These are phyloP conservation scores for Eristalis intricaria DNA, from an alignment of 2,888 invertebrate species.

Conservation along the genomic window DNA sequence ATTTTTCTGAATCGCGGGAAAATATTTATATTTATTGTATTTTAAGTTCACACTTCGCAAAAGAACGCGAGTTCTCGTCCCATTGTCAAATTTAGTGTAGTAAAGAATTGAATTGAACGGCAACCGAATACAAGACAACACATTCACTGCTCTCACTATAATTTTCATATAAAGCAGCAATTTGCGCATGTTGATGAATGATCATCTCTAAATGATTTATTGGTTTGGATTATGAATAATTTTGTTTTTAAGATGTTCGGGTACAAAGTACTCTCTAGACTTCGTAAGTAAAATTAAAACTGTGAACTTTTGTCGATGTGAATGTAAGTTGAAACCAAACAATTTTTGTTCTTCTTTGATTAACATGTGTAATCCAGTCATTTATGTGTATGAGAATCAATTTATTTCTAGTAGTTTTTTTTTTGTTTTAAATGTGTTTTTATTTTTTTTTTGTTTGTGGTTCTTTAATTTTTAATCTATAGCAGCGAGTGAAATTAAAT, in stretches of 20 bases:
- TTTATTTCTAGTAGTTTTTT: slow-evolving; percentile 24
- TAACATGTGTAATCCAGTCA: slow-evolving; percentile 65
- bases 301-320: slow-evolving; percentile 37
- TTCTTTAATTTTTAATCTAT: slow-evolving; percentile 21
- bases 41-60: not conserved
- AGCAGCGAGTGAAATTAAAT: slow-evolving; percentile 20
- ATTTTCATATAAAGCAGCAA: not conserved
- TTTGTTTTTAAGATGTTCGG: slow-evolving; percentile 32
- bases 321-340: slow-evolving; percentile 27
- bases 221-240: slow-evolving; percentile 9
- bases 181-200: not conserved
- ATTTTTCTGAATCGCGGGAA: not conserved
- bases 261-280: slow-evolving; percentile 58
- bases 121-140: not conserved
- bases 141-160: not conserved
- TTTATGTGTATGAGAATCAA: slow-evolving; percentile 49
- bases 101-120: too few relatives aligned
- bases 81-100: too few relatives aligned
- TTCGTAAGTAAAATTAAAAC: slow-evolving; percentile 43
- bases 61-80: not conserved
- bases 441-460: slow-evolving; percentile 33
- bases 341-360: slow-evolving; percentile 23
- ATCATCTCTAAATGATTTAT: slow-evolving; percentile 2
- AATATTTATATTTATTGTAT: not conserved
- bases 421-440: not conserved